Evolutionary conservation across 2,113 vertebrate genomes (phyloP).

Genomic region (Hemichromis elongatus): DNA sequence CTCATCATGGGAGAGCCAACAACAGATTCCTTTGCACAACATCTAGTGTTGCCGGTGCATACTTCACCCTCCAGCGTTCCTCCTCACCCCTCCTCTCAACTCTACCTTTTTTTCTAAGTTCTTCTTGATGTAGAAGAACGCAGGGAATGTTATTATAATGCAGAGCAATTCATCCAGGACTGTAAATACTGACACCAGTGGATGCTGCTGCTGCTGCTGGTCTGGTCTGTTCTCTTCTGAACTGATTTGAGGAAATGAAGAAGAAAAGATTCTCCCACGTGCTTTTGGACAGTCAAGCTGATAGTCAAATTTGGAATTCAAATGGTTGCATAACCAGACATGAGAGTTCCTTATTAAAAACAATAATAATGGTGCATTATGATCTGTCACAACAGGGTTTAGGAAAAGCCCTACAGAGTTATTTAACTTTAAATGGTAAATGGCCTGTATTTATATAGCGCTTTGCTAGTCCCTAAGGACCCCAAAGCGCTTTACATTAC

Average conservation of each 20-base stretch:
- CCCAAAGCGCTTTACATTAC: no score
- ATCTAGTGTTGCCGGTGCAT: conserved; percentile 23
- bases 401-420: not conserved
- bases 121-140: conserved; percentile 50
- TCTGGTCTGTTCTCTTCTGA: conserved; percentile 13
- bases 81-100: not conserved
- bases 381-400: not conserved
- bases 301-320: not conserved
- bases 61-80: conserved; percentile 33
- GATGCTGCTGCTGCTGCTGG: conserved; percentile 23
- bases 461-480: no score
- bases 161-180: conserved; percentile 68
- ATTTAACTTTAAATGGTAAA: not conserved
- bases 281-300: conserved; percentile 10
- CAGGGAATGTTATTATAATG: conserved; percentile 75
- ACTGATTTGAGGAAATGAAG: conserved; percentile 6
- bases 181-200: conserved; percentile 74
- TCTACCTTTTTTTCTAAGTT: conserved; percentile 12
- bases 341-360: not conserved
- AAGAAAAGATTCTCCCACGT: not conserved
- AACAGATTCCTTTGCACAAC: conserved; percentile 42
- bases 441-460: no score
- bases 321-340: not conserved
- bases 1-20: conserved; percentile 62
- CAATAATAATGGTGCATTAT: not conserved